Evolutionary conservation across 2,797 vertebrate genomes (phyloP), one percentile per base, ranked within the genome.

Genomic region (Gobionotothen gibberifrons): DNA sequence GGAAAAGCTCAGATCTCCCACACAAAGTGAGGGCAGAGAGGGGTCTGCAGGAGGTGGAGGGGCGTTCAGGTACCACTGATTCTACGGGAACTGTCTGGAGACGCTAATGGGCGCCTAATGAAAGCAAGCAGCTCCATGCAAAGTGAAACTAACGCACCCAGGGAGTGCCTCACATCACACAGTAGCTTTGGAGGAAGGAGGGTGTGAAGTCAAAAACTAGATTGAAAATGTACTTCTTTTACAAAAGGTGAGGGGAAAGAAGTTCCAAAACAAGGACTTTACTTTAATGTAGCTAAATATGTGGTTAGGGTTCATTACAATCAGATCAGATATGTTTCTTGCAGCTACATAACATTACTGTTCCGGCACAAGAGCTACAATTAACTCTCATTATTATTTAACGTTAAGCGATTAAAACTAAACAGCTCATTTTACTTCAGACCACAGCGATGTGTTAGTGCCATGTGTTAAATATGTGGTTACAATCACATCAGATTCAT

Each of bases 1-100:
- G 88, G 53, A 86, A 72, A 78, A 55, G 74, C 87, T 92, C 86
- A 90, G 84, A 90, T 90, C 87, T 88, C 74, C 82, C 81, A 88
- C 83, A 87, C 83, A 67, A 81, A 68, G 79, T 71, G 71, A 87
- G 84, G 85, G 73, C 76, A 83, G 74, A 69, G 71, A 60, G n/a
- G 32, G 48, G 60, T 64, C 77, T 69, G 62, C 58, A 21, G 73
- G 62, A 79, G 72, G 64, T 62, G 77, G 21, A 16, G 57, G 56
- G 52, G 76, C 63, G 65, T 69, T 39, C 77, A 82, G 78, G 74
- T 81, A 84, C 55, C 67, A 26, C 65, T 51, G 59, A 57, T 44
- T 63, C 58, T 64, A 47, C 51, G 16, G n/a, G 51, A 79, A 29
- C 69, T 66, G 53, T 83, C 70, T 62, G 52, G 36, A 81, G 81